Evolutionary conservation across 2,113 vertebrate genomes (phyloP), one percentile per base, ranked within the genome.

Genomic region (Chaenogobius annularis): DNA sequence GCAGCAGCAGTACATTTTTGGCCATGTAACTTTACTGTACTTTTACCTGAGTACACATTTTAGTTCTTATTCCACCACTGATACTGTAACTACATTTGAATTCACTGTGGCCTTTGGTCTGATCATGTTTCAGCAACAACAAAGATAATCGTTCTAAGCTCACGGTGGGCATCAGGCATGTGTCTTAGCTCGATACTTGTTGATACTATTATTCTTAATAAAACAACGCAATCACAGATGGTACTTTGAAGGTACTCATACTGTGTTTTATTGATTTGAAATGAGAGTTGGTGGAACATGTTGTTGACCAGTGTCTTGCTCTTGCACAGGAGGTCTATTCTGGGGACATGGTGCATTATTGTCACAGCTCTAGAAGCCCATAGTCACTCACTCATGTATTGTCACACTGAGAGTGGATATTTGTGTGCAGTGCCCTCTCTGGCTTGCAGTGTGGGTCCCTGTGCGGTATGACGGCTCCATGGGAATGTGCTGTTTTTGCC

Each of bases 401-500:
- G 23, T 14, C 22, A 59, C 31, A 59, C 12, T 13, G 6, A 26
- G 10, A 58, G 26, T 59, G 23, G 56, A 19, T 63, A 63, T 63
- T 40, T 40, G 15, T 40, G 10, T 13, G 17, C 15, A 20, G 26
- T 26, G 7, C 19, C 6, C 47, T 54, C 50, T 65, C 23, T 1
- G 19, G 22, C 50, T 23, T 40, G n/a, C 44, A 31, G 56, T 10
- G 35, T 54, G 46, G 66, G 40, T 54, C 20, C 48, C 58, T 9
- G 61, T 71, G 54, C 79, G 78, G 80, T 40, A 70, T 80, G 77
- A 65, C 66, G 77, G 50, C 78, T 67, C 70, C 1, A 0, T 44
- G 59, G 69, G 80, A 90, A 87, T 86, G 85, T 83, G 62, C 68
- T 77, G 77, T 87, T 87, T 89, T 77, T 40, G 65, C 73, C 55